These are phyloP conservation scores for Hypanus sabinus DNA, from an alignment of 2,113 vertebrate genomes.

Conservation along the genomic window DNA sequence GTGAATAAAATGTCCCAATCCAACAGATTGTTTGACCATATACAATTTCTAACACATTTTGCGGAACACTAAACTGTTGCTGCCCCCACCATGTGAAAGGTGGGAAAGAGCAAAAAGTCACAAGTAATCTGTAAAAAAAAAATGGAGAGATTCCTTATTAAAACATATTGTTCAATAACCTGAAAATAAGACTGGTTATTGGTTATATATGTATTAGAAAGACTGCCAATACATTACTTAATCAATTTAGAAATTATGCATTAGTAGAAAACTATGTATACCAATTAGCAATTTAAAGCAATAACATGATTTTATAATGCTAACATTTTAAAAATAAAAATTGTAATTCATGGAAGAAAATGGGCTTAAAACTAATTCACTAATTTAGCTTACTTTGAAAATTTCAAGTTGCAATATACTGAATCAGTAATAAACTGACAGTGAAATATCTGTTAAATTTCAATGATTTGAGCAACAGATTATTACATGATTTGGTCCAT, in stretches of 20 bases:
- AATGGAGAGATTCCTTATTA: neutral
- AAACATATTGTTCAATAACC: neutral
- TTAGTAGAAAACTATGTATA: neutral
- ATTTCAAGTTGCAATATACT: neutral
- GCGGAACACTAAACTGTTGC: conserved; percentile 82
- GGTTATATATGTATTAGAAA: neutral
- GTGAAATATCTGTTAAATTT: neutral
- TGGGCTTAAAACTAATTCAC: no score
- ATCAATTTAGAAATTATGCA: neutral
- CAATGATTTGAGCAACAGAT: neutral
- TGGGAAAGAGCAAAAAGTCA: conserved; percentile 66
- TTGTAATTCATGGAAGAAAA: neutral
- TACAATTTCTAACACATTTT: conserved; percentile 83
- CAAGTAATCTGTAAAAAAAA: conserved; percentile 64
- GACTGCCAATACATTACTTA: neutral
- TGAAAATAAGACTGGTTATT: neutral
- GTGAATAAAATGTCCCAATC: conserved; percentile 90
- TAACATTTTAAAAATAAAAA: neutral
- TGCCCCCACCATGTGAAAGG: conserved; percentile 69
- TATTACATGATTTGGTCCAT: neutral
- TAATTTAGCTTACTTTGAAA: neutral
- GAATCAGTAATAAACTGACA: neutral
- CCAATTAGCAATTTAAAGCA: neutral
- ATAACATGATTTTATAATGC: neutral
- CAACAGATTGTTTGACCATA: conserved; percentile 97